Conservation (phyloP, 2,797 vertebrate species). For the Varecia variegata region DNA sequence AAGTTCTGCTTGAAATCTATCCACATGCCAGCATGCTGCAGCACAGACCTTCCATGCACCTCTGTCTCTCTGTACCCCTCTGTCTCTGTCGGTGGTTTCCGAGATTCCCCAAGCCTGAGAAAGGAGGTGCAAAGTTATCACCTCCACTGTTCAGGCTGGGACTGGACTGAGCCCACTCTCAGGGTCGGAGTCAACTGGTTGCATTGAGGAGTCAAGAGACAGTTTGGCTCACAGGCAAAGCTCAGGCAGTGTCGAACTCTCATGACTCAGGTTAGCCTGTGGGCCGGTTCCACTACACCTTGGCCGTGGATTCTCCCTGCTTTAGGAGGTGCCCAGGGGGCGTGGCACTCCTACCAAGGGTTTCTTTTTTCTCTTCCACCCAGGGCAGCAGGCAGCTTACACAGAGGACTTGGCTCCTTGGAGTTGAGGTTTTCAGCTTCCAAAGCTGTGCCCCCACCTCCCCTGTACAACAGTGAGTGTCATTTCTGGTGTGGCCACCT, state of each 20-base stretch:
- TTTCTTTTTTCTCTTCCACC: background rate
- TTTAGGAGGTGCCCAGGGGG: background rate
- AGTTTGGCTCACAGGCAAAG: background rate
- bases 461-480: background rate
- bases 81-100: background rate
- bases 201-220: background rate
- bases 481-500: background rate
- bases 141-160: background rate
- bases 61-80: background rate
- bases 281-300: background rate
- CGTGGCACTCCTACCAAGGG: background rate
- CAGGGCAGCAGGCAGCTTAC: background rate
- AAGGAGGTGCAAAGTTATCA: background rate
- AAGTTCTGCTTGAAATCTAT: background rate
- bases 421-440: background rate
- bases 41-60: background rate
- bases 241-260: background rate
- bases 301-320: background rate
- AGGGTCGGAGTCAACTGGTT: background rate
- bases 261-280: background rate
- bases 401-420: background rate
- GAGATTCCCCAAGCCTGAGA: background rate
- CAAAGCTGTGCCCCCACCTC: background rate
- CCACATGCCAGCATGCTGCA: background rate
- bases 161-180: background rate